Conservation (phyloP, 2,113 vertebrate genomes). For the Limnothrissa miodon region DNA sequence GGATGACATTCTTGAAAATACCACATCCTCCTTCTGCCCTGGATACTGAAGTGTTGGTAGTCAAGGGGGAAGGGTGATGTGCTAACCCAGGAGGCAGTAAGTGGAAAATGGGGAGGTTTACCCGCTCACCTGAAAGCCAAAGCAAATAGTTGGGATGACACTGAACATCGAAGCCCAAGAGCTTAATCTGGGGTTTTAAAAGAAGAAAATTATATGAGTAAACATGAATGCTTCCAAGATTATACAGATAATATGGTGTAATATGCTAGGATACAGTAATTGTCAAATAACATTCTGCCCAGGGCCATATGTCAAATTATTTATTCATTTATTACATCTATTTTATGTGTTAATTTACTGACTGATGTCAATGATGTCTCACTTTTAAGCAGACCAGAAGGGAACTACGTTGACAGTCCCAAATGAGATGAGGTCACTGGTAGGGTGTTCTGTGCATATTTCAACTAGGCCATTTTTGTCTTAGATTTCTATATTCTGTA, state of each 20-base stretch:
- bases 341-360: no score
- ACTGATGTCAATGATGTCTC: background rate
- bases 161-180: slow-evolving; percentile 85
- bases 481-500: no score
- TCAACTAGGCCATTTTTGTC: background rate
- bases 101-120: background rate
- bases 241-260: background rate
- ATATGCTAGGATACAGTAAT: no score
- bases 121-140: slow-evolving; percentile 87
- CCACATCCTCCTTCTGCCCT: background rate
- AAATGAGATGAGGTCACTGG: background rate
- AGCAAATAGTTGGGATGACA: slow-evolving; percentile 92
- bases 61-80: background rate
- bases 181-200: slow-evolving; percentile 58
- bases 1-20: slow-evolving; percentile 12
- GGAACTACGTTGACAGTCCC: background rate
- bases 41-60: background rate
- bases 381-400: background rate
- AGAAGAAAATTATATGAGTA: slow-evolving; percentile 16
- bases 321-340: no score
- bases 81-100: background rate
- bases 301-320: no score
- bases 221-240: background rate
- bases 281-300: no score
- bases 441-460: background rate